Conservation (phyloP, 2,797 vertebrate species). For the Microctenopoma lineatum region DNA sequence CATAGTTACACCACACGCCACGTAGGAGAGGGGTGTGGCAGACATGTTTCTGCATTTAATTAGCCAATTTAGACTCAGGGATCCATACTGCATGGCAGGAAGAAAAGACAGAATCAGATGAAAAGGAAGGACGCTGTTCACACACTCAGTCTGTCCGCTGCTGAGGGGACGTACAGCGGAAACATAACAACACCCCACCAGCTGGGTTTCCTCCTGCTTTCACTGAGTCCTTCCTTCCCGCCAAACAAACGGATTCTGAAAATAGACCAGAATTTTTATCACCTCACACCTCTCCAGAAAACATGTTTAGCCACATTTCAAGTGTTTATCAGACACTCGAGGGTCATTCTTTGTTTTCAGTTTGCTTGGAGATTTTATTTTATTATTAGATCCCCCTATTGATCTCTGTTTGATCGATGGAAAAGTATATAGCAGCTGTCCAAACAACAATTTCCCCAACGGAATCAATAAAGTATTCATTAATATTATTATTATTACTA, state of each 20-base stretch:
- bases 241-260: constrained; percentile 49
- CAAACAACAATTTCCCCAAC: too few species aligned
- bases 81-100: constrained; percentile 22
- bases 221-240: constrained; percentile 37
- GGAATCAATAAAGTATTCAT: too few species aligned
- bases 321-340: not conserved
- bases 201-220: constrained; percentile 58
- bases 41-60: constrained; percentile 67
- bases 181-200: constrained; percentile 42
- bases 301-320: constrained; percentile 23
- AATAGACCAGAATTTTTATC: constrained; percentile 52
- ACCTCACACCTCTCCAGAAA: constrained; percentile 18
- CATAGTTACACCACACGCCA: constrained; percentile 64
- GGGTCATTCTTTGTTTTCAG: not conserved
- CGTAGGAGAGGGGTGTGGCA: constrained; percentile 48
- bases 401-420: not conserved
- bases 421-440: too few species aligned
- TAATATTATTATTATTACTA: too few species aligned
- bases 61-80: constrained; percentile 34
- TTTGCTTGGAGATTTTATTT: not conserved
- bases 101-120: constrained; percentile 12
- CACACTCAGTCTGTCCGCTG: constrained; percentile 14
- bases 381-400: not conserved
- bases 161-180: constrained; percentile 31
- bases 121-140: constrained; percentile 10